Conservation (phyloP, 2,888 invertebrate species). For the Caenorhabditis angaria region DNA sequence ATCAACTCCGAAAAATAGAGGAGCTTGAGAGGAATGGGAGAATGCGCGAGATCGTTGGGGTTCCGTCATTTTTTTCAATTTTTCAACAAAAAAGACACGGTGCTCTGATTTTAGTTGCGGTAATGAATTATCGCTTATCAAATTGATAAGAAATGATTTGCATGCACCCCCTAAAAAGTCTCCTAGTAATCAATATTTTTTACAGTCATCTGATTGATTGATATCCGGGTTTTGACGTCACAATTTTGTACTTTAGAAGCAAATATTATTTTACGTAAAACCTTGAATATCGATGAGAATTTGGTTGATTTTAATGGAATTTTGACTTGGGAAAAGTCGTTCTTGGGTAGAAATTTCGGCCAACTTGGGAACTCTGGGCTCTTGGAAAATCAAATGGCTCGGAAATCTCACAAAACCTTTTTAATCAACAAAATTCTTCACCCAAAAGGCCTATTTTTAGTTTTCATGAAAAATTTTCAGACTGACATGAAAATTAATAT, state of each 20-base stretch:
- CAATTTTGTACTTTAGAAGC: no score
- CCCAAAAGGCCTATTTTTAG: no score
- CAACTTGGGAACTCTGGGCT: no score
- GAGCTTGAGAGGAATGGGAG: slow-evolving; percentile 10
- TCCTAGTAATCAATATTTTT: slow-evolving; percentile 7
- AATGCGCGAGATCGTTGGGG: slow-evolving; percentile 10
- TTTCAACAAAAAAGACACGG: neutral
- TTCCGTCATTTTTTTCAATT: neutral
- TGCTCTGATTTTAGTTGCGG: slow-evolving; percentile 3
- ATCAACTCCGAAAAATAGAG: slow-evolving; percentile 14
- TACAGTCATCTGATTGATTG: neutral
- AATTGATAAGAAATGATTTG: slow-evolving; percentile 14
- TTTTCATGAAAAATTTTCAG: no score
- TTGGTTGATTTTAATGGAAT: no score
- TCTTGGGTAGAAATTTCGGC: no score
- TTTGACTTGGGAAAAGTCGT: no score
- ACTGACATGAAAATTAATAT: no score
- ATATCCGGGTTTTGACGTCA: neutral
- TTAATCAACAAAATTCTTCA: no score
- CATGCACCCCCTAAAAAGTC: neutral
- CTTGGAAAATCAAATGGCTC: no score
- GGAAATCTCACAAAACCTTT: no score
- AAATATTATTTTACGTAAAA: no score
- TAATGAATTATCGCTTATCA: slow-evolving; percentile 6
- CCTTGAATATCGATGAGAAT: neutral